Conservation (phyloP, 1,140 invertebrate genomes). For the Teleogryllus occipitalis region DNA sequence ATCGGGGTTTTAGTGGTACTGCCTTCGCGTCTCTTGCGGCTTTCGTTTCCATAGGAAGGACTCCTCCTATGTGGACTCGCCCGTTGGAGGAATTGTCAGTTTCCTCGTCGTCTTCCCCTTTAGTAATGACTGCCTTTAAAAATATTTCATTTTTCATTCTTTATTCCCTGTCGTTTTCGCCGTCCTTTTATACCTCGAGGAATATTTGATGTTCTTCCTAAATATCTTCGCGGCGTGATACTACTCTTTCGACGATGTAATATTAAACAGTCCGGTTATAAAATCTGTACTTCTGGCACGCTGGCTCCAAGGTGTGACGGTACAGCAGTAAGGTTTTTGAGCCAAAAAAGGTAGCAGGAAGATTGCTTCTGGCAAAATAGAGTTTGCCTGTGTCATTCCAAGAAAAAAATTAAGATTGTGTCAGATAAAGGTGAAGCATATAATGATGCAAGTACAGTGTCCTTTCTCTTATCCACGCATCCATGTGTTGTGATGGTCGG, state of each 20-base stretch:
- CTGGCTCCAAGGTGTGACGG: too few species aligned
- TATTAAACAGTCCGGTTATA: not conserved
- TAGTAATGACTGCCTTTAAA: not conserved
- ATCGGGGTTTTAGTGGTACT: too few species aligned
- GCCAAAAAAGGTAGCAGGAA: too few species aligned
- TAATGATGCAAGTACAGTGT: too few species aligned
- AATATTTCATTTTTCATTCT: not conserved
- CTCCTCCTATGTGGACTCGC: not conserved
- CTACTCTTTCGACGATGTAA: not conserved
- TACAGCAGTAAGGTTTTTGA: too few species aligned
- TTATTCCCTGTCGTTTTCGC: not conserved
- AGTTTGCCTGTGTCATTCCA: too few species aligned
- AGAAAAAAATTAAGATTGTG: too few species aligned
- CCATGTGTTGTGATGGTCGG: too few species aligned
- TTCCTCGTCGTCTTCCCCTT: not conserved
- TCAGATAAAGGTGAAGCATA: too few species aligned
- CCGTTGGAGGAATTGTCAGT: not conserved
- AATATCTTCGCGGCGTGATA: not conserved
- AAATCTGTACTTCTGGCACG: not conserved
- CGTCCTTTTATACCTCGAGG: not conserved
- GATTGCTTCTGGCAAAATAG: too few species aligned
- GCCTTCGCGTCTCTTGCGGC: not conserved
- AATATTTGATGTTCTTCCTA: conserved; percentile 1
- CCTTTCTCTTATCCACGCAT: too few species aligned
- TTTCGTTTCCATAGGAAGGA: not conserved